phyloP scores from a whole-genome alignment of 2,888 invertebrate species.

The Drosophila ustulata region DNA sequence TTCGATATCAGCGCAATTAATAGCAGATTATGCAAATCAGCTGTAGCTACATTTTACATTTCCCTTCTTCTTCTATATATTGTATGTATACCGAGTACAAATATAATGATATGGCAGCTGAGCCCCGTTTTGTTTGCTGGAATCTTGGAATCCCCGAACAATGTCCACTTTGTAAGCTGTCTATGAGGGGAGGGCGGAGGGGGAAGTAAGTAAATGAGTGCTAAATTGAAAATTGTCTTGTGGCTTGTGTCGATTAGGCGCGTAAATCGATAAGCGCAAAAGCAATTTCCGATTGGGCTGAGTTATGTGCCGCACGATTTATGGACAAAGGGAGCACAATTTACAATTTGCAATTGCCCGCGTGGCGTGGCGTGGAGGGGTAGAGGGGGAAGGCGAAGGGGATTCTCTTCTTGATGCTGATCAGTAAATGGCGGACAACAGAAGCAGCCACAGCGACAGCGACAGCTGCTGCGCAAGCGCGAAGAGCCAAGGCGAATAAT shows the following conservation, averaged over 20 bases:
- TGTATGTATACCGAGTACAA: conserved; percentile 10
- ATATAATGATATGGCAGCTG: conserved; percentile 39
- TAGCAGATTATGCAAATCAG: conserved; percentile 82
- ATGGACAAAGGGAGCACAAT: conserved; percentile 57
- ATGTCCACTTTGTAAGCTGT: conserved; percentile 21
- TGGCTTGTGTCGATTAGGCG: conserved; percentile 72
- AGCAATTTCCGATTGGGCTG: conserved; percentile 78
- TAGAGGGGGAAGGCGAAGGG: neutral
- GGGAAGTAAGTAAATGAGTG: conserved; percentile 54
- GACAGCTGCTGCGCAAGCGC: conserved; percentile 56
- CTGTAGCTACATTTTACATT: conserved; percentile 51
- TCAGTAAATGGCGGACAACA: conserved; percentile 37
- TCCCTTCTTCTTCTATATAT: neutral
- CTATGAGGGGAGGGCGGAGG: neutral
- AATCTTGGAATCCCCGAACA: conserved; percentile 17
- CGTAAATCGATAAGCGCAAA: conserved; percentile 77
- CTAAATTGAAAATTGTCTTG: conserved; percentile 71
- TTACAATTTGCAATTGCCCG: conserved; percentile 64
- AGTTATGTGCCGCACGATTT: conserved; percentile 76
- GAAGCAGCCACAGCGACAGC: conserved; percentile 9
- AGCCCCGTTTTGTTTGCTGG: conserved; percentile 39
- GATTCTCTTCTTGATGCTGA: conserved; percentile 43
- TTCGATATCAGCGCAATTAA: conserved; percentile 79
- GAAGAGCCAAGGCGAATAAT: conserved; percentile 73
- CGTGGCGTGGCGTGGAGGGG: conserved; percentile 19